Base-by-base conservation (phyloP, 2,888 invertebrate genomes). In the Acronicta psi region DNA sequence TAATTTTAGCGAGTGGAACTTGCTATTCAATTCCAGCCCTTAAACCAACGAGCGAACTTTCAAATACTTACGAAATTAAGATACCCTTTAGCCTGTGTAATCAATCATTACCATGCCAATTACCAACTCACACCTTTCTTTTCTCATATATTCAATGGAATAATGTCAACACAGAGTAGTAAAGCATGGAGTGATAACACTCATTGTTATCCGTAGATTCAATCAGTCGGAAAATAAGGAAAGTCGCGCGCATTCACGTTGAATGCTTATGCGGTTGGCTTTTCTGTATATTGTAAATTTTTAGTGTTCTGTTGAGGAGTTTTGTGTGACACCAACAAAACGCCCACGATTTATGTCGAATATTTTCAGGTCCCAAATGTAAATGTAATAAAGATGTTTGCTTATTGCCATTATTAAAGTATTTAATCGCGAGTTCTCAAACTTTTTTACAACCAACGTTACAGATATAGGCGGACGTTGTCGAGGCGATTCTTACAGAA, bases 81-180 rank as follows among this genome's bases (percentile, higher is more conserved):
- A 2, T 3, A 1, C 0, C 6, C 34, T 2, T 5, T 20, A 11
- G 18, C 13, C 11, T 20, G 13, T 40, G 40, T 40, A 13, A 17
- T 18, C 29, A 13, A 17, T 18, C 29, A 47, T 60, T 65, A 66
- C 56, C 66, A 66, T 60, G 66, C 55, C 36, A 14, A 66, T 66
- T 66, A 66, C 66, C 65, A 66, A 66, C 61, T 46, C 46, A 60
- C 60, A 55, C 65, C 65, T 55, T 55, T 43, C n/a, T 53, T 47
- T 47, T 40, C 50, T 60, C 55, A 59, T 42, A 65, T 55, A 41
- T 60, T 61, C 66, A 50, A 66, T 55, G 38, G 61, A 45, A 64
- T 50, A 18, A 37, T 52, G 17, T 49, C 14, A 29, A 49, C 65
- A 65, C 65, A 25, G 50, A 66, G 56, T 50, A 66, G 49, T 61